phyloP scores from a whole-genome alignment of 2,113 vertebrate genomes.

The Gavia stellata region DNA sequence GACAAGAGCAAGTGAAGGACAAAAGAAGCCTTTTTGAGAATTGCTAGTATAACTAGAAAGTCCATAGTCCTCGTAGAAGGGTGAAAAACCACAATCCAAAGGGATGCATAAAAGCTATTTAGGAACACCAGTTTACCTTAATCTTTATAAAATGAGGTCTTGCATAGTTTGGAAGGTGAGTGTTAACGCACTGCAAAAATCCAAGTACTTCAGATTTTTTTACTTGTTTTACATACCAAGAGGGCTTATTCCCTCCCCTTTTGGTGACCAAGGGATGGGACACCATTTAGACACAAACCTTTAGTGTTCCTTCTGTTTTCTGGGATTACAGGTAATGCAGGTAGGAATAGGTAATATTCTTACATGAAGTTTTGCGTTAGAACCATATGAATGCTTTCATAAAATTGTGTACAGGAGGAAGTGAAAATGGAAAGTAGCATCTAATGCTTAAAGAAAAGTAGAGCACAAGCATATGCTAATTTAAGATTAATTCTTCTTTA shows the following conservation, averaged over 20 bases:
- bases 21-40: neutral
- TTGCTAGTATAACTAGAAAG: neutral
- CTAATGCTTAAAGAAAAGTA: neutral
- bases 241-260: neutral
- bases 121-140: slow-evolving; percentile 70
- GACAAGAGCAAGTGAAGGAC: neutral
- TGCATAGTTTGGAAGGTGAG: slow-evolving; percentile 79
- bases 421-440: neutral
- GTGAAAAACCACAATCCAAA: neutral
- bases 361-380: neutral
- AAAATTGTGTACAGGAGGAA: neutral
- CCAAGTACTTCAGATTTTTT: neutral
- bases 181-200: slow-evolving; percentile 10
- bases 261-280: neutral
- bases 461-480: neutral
- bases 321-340: neutral
- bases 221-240: neutral
- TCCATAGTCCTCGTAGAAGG: neutral
- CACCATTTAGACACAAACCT: neutral
- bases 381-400: neutral
- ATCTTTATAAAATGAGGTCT: slow-evolving; percentile 83
- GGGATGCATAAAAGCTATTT: neutral
- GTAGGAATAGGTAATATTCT: neutral
- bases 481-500: neutral
- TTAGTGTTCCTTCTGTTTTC: neutral